Base-by-base conservation (phyloP, 2,888 invertebrate genomes). In the Leucoma salicis region DNA sequence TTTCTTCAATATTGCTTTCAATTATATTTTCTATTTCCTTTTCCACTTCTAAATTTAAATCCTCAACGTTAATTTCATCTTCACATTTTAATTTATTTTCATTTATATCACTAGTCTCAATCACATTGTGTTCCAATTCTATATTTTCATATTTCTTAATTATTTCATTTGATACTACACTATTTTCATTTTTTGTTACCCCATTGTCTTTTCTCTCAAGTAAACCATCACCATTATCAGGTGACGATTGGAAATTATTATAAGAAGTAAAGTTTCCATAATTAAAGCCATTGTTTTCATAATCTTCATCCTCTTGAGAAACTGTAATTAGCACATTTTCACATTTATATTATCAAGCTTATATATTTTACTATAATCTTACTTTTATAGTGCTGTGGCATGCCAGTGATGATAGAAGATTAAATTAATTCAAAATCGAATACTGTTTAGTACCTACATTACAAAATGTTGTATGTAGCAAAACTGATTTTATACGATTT, bases 291-390 rank as follows among this genome's bases (percentile, higher is more conserved):
- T 70, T 66, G 33, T 71, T 70, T 31, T 82, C 82, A 43, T 84
- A 82, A 46, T 82, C 29, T 3, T 29, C 80, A 45, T 87, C 86
- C 35, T 85, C 86, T 66, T 86, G 86, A 43, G 89, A 86, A 48
- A 84, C 89, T 89, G 71, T 35, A 76, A 78, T 13, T 8, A 28
- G 7, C 4, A 18, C 4, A 18, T 18, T 18, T 5, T n/a, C n/a
- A n/a, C n/a, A n/a, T n/a, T n/a, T n/a, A n/a, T n/a, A n/a, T n/a
- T n/a, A n/a, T n/a, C n/a, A n/a, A n/a, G n/a, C n/a, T n/a, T n/a
- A n/a, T n/a, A n/a, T n/a, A n/a, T n/a, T n/a, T n/a, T n/a, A n/a
- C n/a, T n/a, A n/a, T n/a, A n/a, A n/a, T n/a, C n/a, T n/a, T n/a
- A n/a, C n/a, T n/a, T n/a, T n/a, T n/a, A n/a, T n/a, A n/a, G n/a